phyloP scores from a whole-genome alignment of 2,888 invertebrate species.

The Epicampocera succincta region DNA sequence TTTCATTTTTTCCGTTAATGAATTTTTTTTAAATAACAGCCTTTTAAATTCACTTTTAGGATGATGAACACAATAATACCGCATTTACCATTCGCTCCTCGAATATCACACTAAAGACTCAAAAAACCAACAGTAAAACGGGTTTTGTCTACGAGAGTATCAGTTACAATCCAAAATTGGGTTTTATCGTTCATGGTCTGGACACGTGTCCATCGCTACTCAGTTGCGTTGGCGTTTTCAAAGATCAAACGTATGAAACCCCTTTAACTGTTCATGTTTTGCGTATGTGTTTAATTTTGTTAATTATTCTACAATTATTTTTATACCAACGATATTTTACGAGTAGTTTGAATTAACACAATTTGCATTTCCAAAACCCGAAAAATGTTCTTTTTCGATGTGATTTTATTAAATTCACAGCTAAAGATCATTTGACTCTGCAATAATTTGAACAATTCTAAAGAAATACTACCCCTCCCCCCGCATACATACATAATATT shows the following conservation, averaged over 20 bases:
- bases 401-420: slow-evolving; percentile 15
- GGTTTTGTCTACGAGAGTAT: slow-evolving; percentile 60
- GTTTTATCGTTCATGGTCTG: slow-evolving; percentile 73
- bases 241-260: slow-evolving; percentile 42
- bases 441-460: too few relatives aligned
- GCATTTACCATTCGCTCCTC: slow-evolving; percentile 72
- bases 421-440: neutral
- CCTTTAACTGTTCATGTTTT: slow-evolving; percentile 53
- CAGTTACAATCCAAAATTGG: slow-evolving; percentile 74
- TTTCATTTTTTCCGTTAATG: too few relatives aligned
- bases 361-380: neutral
- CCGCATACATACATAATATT: too few relatives aligned
- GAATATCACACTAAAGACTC: slow-evolving; percentile 63
- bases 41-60: slow-evolving; percentile 55
- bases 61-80: slow-evolving; percentile 66
- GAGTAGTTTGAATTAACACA: slow-evolving; percentile 41
- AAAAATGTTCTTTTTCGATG: slow-evolving; percentile 2
- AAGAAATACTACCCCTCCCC: too few relatives aligned
- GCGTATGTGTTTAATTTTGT: slow-evolving; percentile 60
- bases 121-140: slow-evolving; percentile 59
- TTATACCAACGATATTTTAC: slow-evolving; percentile 14
- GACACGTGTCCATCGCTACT: slow-evolving; percentile 63
- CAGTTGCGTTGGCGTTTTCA: slow-evolving; percentile 69
- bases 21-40: neutral
- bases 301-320: neutral